Conservation (phyloP, 2,113 vertebrate genomes). For the Grammomys surdaster region DNA sequence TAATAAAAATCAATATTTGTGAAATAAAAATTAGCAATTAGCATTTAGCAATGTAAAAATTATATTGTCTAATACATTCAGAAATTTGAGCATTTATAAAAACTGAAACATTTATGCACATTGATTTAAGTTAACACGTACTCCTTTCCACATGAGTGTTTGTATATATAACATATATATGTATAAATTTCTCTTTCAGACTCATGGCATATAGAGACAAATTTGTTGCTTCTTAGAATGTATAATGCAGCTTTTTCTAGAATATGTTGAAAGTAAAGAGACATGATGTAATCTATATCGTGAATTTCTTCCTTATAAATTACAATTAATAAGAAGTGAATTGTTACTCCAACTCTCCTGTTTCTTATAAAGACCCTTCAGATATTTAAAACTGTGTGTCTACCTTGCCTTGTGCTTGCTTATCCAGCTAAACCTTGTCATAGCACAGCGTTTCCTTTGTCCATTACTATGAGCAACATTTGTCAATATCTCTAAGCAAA, state of each 20-base stretch:
- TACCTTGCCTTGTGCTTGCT: not conserved
- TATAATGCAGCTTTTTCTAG: not conserved
- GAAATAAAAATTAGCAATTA: fast-evolving
- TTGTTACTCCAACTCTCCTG: not conserved
- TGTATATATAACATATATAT: too few relatives aligned
- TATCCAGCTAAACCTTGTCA: not conserved
- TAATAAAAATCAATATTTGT: not conserved
- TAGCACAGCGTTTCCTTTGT: not conserved
- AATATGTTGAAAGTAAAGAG: not conserved
- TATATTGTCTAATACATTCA: not conserved
- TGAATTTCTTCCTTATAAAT: not conserved
- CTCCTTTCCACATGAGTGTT: fast-evolving
- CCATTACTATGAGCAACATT: not conserved
- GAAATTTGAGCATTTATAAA: not conserved
- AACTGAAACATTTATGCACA: not conserved
- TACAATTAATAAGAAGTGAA: not conserved
- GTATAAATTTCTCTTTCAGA: not conserved
- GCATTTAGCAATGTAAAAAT: fast-evolving
- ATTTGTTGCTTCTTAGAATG: not conserved
- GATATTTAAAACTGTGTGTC: not conserved
- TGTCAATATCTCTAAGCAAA: not conserved
- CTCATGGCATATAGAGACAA: not conserved
- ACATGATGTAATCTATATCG: not conserved
- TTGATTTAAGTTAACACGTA: not conserved
- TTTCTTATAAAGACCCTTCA: not conserved